These are phyloP conservation scores for Timema podura DNA, from an alignment of 2,888 invertebrate species.

Conservation along the genomic window DNA sequence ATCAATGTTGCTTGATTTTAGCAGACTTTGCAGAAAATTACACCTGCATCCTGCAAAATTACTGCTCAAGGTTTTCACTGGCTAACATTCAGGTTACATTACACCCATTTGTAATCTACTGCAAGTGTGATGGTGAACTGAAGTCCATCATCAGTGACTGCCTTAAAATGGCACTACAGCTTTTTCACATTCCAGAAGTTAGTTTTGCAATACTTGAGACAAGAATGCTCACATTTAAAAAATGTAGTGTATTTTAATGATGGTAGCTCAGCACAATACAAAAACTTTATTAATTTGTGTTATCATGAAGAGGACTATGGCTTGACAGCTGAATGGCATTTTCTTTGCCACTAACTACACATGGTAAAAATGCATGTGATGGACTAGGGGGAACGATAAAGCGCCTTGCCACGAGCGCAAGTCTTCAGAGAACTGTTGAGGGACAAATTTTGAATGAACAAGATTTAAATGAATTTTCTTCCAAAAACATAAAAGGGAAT, in stretches of 20 bases:
- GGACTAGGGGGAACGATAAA: neutral
- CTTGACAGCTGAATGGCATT: neutral
- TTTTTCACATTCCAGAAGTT: slow-evolving; percentile 9
- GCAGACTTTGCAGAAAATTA: too few species aligned
- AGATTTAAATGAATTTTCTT: slow-evolving; percentile 11
- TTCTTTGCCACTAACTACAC: slow-evolving; percentile 11
- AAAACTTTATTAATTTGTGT: neutral
- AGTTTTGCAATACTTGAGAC: neutral
- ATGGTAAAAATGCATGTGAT: neutral
- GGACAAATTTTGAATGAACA: neutral
- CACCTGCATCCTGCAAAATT: too few species aligned
- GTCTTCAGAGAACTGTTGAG: slow-evolving; percentile 12
- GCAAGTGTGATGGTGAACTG: slow-evolving; percentile 1
- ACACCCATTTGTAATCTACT: slow-evolving; percentile 18
- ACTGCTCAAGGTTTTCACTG: too few species aligned
- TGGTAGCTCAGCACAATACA: slow-evolving; percentile 5
- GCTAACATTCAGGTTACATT: slow-evolving; percentile 20
- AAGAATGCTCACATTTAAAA: neutral
- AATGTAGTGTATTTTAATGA: neutral
- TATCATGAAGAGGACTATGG: neutral
- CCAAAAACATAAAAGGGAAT: too few species aligned
- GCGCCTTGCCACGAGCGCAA: neutral
- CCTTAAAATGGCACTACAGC: neutral
- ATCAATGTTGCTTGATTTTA: too few species aligned
- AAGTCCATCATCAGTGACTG: slow-evolving; percentile 6